A percentile compares a stretch with the other conserved stretches of the same genome.
phyloP scores from a whole-genome alignment of 2,797 vertebrate genomes.

The Esox masquinongy region DNA sequence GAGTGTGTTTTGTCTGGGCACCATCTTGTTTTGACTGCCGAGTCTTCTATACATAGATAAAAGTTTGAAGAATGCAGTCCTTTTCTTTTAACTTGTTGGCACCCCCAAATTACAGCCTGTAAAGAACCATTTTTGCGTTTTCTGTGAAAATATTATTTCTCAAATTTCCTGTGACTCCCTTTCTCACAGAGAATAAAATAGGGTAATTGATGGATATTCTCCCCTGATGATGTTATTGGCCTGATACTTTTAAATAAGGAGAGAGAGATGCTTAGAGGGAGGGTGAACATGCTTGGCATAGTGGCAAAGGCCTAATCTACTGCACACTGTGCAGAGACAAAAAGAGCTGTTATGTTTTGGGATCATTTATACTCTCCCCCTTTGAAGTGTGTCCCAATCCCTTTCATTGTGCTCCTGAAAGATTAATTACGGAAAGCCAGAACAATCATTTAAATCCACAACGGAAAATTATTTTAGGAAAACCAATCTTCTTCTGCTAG shows the following conservation, averaged over 20 bases:
- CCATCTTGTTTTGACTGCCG: slow-evolving; percentile 69
- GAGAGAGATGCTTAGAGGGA: slow-evolving; percentile 7
- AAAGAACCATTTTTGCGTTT: slow-evolving; percentile 39
- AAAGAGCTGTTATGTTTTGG: slow-evolving; percentile 69
- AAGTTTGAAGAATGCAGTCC: background rate
- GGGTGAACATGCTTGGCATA: slow-evolving; percentile 58
- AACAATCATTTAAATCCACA: slow-evolving; percentile 81
- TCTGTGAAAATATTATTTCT: slow-evolving; percentile 52
- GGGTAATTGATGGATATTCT: slow-evolving; percentile 50
- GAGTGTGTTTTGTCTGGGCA: slow-evolving; percentile 72
- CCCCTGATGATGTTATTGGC: slow-evolving; percentile 43
- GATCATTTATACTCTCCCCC: slow-evolving; percentile 70
- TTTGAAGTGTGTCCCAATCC: slow-evolving; percentile 79
- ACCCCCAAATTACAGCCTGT: slow-evolving; percentile 59
- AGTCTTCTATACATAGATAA: too few relatives aligned
- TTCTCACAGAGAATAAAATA: slow-evolving; percentile 36
- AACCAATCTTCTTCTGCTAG: slow-evolving; percentile 58
- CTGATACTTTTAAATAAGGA: slow-evolving; percentile 48
- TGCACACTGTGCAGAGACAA: slow-evolving; percentile 67
- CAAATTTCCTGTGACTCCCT: slow-evolving; percentile 45
- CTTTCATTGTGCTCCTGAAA: slow-evolving; percentile 75
- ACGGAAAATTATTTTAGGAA: slow-evolving; percentile 79
- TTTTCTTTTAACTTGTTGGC: slow-evolving; percentile 54
- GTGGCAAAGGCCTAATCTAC: slow-evolving; percentile 66
- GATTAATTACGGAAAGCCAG: slow-evolving; percentile 80